Evolutionary conservation across 92 coral and sea anemone genomes (phyloP).

Genomic region (Palythoa grandiflora): DNA sequence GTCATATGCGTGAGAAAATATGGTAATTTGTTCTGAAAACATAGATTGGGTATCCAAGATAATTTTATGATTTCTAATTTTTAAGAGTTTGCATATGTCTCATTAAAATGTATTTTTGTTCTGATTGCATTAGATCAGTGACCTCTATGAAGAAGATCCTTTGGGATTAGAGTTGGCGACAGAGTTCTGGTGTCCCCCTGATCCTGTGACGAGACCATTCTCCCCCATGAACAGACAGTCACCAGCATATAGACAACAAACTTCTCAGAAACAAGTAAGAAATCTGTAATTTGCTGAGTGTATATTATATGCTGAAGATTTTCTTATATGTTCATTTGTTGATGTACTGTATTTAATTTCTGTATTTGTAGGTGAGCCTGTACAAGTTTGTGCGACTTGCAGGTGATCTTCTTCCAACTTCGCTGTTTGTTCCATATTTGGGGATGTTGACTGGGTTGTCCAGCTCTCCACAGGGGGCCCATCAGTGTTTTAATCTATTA

Average conservation of each 20-base stretch:
- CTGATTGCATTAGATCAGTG: slow-evolving; percentile 78
- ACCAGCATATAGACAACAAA: slow-evolving; percentile 76
- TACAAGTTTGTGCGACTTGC: slow-evolving; percentile 95
- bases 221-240: slow-evolving; percentile 72
- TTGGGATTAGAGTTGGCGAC: slow-evolving; percentile 84
- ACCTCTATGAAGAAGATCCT: slow-evolving; percentile 84
- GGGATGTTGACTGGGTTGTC: slow-evolving; percentile 92
- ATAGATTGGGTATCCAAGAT: too few relatives aligned
- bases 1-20: too few relatives aligned
- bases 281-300: neutral
- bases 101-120: neutral
- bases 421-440: slow-evolving; percentile 94
- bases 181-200: slow-evolving; percentile 94
- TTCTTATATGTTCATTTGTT: neutral
- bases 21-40: too few relatives aligned
- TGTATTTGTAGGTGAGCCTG: slow-evolving; percentile 71
- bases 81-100: neutral
- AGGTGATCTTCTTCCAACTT: slow-evolving; percentile 90
- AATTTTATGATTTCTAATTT: too few relatives aligned
- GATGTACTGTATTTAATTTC: neutral
- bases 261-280: slow-evolving; percentile 85
- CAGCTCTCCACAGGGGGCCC: slow-evolving; percentile 88
- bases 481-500: slow-evolving; percentile 93
- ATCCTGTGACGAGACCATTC: slow-evolving; percentile 70
- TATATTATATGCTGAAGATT: too few relatives aligned